phyloP scores from a whole-genome alignment of 2,113 vertebrate species.

The Gallinago undulata region DNA sequence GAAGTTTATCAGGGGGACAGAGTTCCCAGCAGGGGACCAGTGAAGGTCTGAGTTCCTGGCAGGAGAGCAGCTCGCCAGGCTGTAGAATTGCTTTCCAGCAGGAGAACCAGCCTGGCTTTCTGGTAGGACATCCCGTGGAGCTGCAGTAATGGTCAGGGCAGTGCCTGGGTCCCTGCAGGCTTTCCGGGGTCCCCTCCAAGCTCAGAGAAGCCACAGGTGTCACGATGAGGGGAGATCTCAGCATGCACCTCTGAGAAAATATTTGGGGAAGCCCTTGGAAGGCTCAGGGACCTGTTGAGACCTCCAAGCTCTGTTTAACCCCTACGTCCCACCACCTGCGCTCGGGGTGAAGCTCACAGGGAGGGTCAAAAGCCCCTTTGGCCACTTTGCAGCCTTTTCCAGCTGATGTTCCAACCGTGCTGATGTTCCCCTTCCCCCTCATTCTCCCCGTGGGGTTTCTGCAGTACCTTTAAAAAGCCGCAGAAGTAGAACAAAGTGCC shows the following conservation, averaged over 20 bases:
- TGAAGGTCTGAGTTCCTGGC: background rate
- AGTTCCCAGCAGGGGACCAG: background rate
- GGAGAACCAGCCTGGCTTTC: background rate
- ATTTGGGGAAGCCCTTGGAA: background rate
- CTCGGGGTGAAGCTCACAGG: background rate
- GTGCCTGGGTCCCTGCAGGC: background rate
- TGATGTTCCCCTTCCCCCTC: background rate
- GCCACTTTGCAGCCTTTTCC: background rate
- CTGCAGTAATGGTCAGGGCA: background rate
- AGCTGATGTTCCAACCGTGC: background rate
- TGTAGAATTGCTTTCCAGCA: background rate
- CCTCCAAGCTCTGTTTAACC: background rate
- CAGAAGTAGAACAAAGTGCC: slow-evolving; percentile 7
- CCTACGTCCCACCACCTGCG: background rate
- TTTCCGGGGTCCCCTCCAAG: background rate
- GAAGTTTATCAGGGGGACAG: background rate
- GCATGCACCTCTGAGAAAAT: background rate
- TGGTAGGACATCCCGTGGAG: background rate
- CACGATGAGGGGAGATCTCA: background rate
- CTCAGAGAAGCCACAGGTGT: background rate
- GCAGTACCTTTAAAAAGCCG: background rate
- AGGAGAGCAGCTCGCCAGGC: background rate
- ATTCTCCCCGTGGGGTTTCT: background rate
- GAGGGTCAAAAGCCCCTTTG: background rate
- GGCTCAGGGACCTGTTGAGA: background rate